A percentile compares a stretch with the other conserved stretches of the same genome.
Evolutionary conservation across 2,888 invertebrate species (phyloP).

Genomic region (Tanytarsus gracilentus): DNA sequence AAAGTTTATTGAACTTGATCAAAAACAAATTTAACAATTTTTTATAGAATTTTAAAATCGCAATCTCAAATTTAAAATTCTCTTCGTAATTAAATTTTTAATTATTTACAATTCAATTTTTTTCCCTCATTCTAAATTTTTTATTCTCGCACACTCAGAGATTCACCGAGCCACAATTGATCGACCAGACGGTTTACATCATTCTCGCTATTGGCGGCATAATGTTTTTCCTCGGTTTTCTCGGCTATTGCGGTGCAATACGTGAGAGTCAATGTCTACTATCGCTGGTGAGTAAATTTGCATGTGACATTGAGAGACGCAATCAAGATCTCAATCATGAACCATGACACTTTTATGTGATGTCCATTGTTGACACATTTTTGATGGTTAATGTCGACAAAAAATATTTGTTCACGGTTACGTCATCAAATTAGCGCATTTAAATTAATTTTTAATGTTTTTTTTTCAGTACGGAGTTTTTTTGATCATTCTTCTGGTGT

Average conservation of each 20-base stretch:
- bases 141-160: conserved; percentile 42
- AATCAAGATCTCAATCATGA: not conserved
- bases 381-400: not conserved
- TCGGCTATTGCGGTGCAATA: conserved; percentile 62
- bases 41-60: no score
- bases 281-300: conserved; percentile 50
- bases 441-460: conserved; percentile 14
- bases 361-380: not conserved
- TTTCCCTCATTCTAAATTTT: no score
- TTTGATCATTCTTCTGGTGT: conserved; percentile 52
- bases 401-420: conserved; percentile 10
- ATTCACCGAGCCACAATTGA: conserved; percentile 53
- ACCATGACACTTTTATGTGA: conserved; percentile 10
- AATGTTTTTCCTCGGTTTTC: conserved; percentile 61
- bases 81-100: no score
- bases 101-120: not conserved
- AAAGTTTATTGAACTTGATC: no score
- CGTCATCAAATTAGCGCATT: no score
- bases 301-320: not conserved
- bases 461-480: conserved; percentile 55
- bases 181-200: conserved; percentile 59
- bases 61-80: no score
- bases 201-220: conserved; percentile 58
- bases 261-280: conserved; percentile 58
- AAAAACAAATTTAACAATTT: no score